Evolutionary conservation across 2,888 invertebrate genomes (phyloP).

Genomic region (Nomada lathburiana): DNA sequence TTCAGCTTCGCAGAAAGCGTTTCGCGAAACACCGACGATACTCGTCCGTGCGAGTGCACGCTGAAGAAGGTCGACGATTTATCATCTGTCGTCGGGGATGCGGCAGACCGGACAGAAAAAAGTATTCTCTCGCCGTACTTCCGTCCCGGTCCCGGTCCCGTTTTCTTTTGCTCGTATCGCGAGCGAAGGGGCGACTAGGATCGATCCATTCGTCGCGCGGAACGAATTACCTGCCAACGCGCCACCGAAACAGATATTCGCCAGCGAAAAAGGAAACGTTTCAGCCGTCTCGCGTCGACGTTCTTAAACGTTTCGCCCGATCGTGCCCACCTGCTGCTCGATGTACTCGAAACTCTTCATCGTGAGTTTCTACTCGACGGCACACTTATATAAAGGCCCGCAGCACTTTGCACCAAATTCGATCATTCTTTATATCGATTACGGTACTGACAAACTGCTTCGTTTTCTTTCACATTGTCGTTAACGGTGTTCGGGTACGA

Average conservation of each 20-base stretch:
- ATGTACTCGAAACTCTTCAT: conserved; percentile 18
- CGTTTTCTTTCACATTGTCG: too few species aligned
- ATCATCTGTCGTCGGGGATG: conserved; percentile 75
- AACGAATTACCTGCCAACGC: conserved; percentile 76
- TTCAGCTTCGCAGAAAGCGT: conserved; percentile 54
- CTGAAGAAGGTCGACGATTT: conserved; percentile 75
- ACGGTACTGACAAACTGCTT: too few species aligned
- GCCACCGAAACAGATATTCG: conserved; percentile 69
- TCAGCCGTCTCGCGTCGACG: conserved; percentile 24
- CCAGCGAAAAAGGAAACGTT: conserved; percentile 52
- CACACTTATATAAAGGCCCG: not conserved
- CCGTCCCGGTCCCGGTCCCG: not conserved
- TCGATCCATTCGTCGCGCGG: conserved; percentile 76
- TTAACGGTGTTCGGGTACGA: too few species aligned
- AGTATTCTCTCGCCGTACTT: conserved; percentile 53
- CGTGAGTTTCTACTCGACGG: not conserved
- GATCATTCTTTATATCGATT: not conserved
- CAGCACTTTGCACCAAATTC: not conserved
- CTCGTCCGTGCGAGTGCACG: conserved; percentile 65
- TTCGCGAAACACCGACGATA: conserved; percentile 73
- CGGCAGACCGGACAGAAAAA: conserved; percentile 65
- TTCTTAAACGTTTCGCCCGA: conserved; percentile 37
- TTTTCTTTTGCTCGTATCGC: conserved; percentile 31
- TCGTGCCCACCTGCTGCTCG: conserved; percentile 49
- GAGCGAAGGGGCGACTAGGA: conserved; percentile 45